These are phyloP conservation scores for Drosophila saltans DNA, from an alignment of 1,140 invertebrate species.

Conservation along the genomic window DNA sequence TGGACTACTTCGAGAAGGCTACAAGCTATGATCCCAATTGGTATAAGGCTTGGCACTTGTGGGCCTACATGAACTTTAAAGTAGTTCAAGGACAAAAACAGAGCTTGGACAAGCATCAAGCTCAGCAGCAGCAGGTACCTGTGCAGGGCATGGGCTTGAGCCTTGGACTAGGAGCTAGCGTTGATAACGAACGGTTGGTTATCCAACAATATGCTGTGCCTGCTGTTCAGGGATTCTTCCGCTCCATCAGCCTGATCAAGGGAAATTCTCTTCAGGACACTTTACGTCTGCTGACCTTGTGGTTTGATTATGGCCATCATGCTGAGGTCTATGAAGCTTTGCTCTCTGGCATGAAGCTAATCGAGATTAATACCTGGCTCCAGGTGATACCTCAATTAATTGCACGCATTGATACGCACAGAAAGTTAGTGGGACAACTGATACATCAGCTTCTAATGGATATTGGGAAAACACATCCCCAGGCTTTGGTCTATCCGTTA, in stretches of 20 bases:
- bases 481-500: conserved; percentile 98
- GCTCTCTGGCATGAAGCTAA: conserved; percentile 94
- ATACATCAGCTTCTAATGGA: conserved; percentile 97
- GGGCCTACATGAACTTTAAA: conserved; percentile 99
- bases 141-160: conserved; percentile 17
- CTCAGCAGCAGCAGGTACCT: conserved; percentile 36
- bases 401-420: conserved; percentile 97
- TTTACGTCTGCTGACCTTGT: conserved; percentile 95
- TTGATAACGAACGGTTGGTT: conserved; percentile 84
- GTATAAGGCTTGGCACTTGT: conserved; percentile 99
- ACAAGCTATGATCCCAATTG: conserved; percentile 94
- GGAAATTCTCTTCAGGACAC: conserved; percentile 98
- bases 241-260: conserved; percentile 95
- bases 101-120: conserved; percentile 63
- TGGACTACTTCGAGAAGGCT: conserved; percentile 93
- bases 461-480: conserved; percentile 94
- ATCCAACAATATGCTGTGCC: conserved; percentile 94
- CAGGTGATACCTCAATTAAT: conserved; percentile 99
- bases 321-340: conserved; percentile 97
- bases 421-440: conserved; percentile 92
- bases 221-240: conserved; percentile 97
- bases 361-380: conserved; percentile 99
- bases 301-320: conserved; percentile 98
- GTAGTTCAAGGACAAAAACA: conserved; percentile 92
- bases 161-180: conserved; percentile 37